Evolutionary conservation across 2,113 vertebrate species (phyloP).

Genomic region (Plectropomus leopardus): DNA sequence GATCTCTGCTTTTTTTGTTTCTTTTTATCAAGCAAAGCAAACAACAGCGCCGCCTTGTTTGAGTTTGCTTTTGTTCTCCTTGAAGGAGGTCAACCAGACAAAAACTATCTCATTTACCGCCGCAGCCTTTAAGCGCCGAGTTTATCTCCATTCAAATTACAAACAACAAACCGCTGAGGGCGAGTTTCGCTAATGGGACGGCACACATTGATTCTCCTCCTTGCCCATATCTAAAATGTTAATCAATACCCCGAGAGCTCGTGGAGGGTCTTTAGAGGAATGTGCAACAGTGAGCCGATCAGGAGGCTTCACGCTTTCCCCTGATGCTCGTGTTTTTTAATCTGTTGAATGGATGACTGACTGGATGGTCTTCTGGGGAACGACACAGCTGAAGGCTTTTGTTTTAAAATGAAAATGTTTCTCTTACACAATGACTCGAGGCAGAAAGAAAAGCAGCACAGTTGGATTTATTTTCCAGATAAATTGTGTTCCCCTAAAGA

Average conservation of each 20-base stretch:
- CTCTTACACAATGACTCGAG: neutral
- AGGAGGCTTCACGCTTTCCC: neutral
- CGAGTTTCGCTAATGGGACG: slow-evolving; percentile 45
- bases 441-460: neutral
- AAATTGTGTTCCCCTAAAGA: neutral
- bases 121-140: slow-evolving; percentile 17
- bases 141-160: slow-evolving; percentile 64
- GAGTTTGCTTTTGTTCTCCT: slow-evolving; percentile 46
- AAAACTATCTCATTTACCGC: slow-evolving; percentile 23
- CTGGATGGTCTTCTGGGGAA: slow-evolving; percentile 32
- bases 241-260: slow-evolving; percentile 63
- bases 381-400: slow-evolving; percentile 22
- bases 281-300: slow-evolving; percentile 46
- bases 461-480: neutral
- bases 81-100: slow-evolving; percentile 42
- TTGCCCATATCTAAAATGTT: slow-evolving; percentile 68
- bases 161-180: slow-evolving; percentile 45
- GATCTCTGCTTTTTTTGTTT: neutral
- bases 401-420: slow-evolving; percentile 15
- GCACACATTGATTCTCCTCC: slow-evolving; percentile 33
- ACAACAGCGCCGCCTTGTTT: slow-evolving; percentile 21
- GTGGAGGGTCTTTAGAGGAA: slow-evolving; percentile 50
- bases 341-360: slow-evolving; percentile 34
- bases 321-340: neutral
- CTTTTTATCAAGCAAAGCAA: slow-evolving; percentile 39